Evolutionary conservation across 2,113 vertebrate genomes (phyloP).

Genomic region (Dromas ardeola): DNA sequence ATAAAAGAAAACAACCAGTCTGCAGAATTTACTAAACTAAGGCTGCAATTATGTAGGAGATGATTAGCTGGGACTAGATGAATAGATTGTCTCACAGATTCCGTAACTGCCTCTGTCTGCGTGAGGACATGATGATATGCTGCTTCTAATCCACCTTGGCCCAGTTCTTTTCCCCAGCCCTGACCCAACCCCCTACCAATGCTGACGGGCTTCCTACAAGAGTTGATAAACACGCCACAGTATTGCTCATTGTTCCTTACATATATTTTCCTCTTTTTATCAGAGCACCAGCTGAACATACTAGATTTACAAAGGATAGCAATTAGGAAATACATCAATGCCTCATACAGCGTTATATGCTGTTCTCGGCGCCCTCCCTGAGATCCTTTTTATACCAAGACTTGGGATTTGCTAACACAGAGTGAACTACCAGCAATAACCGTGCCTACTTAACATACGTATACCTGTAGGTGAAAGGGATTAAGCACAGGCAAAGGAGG

Average conservation of each 20-base stretch:
- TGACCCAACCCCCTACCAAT: not conserved
- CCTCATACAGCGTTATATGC: not conserved
- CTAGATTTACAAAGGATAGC: not conserved
- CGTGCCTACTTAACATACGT: not conserved
- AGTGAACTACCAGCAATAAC: not conserved
- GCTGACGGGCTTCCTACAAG: not conserved
- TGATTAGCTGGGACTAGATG: not conserved
- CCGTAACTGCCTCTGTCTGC: fast-evolving
- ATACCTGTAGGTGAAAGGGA: fast-evolving
- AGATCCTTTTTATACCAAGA: not conserved
- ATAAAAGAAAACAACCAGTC: not conserved
- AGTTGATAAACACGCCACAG: not conserved
- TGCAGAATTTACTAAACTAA: not conserved
- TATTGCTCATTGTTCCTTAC: not conserved
- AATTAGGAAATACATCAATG: not conserved
- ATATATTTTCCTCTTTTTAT: not conserved
- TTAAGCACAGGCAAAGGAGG: not conserved
- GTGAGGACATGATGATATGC: not conserved
- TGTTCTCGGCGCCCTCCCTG: not conserved
- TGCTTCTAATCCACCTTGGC: not conserved
- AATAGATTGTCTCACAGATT: not conserved
- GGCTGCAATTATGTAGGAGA: not conserved
- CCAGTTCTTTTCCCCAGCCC: not conserved
- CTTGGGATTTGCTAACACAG: not conserved
- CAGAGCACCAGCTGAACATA: not conserved